Evolutionary conservation across 2,113 vertebrate genomes (phyloP), one percentile per base, ranked within the genome.

Genomic region (Chelonoidis abingdonii): DNA sequence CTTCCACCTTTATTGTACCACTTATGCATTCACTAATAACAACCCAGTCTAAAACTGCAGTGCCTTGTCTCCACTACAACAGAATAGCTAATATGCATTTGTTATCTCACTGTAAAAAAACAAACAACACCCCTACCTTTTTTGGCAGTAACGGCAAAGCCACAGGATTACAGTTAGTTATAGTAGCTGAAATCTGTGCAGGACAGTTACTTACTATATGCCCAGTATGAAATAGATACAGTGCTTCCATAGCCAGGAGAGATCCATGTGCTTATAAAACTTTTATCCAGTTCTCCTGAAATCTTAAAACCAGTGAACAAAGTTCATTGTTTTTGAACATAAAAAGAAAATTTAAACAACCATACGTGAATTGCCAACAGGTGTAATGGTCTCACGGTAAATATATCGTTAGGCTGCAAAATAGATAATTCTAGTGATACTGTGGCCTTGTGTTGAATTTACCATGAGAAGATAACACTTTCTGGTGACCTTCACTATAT

Each of bases 101-200:
- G 29, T 62, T 6, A 65, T 65, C 62, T 65, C 31, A 35, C 31
- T 65, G 84, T 80, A 91, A 93, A 93, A 94, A 96, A 96, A 95
- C 86, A 97, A 93, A 97, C 91, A 76, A 84, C 10, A 96, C 84
- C 54, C n/a, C 59, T 85, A n/a, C 62, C 16, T 19, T 93, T 97
- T 94, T 90, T 94, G 93, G 88, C 89, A 94, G 84, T 92, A 47
- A 96, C 44, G 93, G 44, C 76, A 86, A 84, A 96, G 79, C 84
- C 88, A 84, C 92, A 82, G 87, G 50, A 52, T 92, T 95, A 92
- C 96, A 93, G 93, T 94, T 96, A 95, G 93, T 90, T 95, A 38
- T 29, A 86, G 41, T 85, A 94, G 87, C 96, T 87, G 84, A 97
- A 97, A 65, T 65, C 6, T 65, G 59, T 62, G 62, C 14, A 31